Evolutionary conservation across 2,797 vertebrate species (phyloP), one percentile per base, ranked within the genome.

Genomic region (Oreochromis grahami): DNA sequence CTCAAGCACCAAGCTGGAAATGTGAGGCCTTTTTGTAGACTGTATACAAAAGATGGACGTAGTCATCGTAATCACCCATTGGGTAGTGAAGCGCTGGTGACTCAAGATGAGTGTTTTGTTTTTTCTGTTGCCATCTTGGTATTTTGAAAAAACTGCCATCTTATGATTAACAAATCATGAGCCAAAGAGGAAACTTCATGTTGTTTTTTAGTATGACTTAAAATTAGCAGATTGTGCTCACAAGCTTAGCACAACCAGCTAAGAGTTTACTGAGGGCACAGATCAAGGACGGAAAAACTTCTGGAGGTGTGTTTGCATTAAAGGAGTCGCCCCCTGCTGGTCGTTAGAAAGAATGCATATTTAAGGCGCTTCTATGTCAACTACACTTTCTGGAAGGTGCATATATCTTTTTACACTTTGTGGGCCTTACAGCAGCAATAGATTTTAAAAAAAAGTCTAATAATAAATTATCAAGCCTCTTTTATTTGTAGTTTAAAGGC

Each of bases 1-100:
- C 68, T 82, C 50, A 79, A 78, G 1, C 68, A 79, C 19, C 77
- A 58, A 48, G 34, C 9, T 50, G 14, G 38, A 68, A 43, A 41
- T 21, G 36, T 43, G 36, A 41, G 63, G 13, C 36, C 8, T 26
- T 10, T 6, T n/a, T 68, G 8, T 43, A 43, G 63, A 68, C 63
- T 68, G 38, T 43, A 43, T 26, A 43, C 43, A 43, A 68, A 68
- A 0, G 38, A 43, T 43, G 63, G 38, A 2, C 3, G 14, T 43
- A 70, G 63, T 24, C 38, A 68, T 41, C 3, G 8, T 32, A 32
- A 58, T 4, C 5, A 58, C 55, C n/a, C 36, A 41, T 2, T 43
- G 63, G 13, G 0, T 68, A 24, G 13, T 43, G 13, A 68, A 26
- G 38, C 21, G 5, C 38, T 70, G 38, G 38, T 43, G 0, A 15